A percentile compares a stretch with the other conserved stretches of the same genome.
phyloP scores from a whole-genome alignment of 1,140 invertebrate genomes.

The Pseudomyrmex cubaensis region DNA sequence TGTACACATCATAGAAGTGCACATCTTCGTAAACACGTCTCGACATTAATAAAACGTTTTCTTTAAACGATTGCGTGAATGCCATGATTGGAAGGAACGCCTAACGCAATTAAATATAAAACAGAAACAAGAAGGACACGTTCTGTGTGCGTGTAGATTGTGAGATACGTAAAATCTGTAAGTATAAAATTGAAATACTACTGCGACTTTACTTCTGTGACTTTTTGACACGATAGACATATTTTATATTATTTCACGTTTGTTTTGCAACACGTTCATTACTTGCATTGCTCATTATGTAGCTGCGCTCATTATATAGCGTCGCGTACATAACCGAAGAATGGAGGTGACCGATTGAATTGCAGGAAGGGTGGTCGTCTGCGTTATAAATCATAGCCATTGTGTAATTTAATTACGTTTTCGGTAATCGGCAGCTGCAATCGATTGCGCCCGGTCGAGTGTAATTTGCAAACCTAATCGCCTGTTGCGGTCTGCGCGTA shows the following conservation, averaged over 20 bases:
- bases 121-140: neutral
- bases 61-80: conserved; percentile 8
- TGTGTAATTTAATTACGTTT: conserved; percentile 71
- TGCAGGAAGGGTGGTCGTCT: conserved; percentile 37
- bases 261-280: neutral
- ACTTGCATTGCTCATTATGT: conserved; percentile 49
- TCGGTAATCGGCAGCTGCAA: conserved; percentile 66
- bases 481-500: conserved; percentile 66
- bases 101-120: neutral
- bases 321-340: conserved; percentile 36
- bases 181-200: neutral
- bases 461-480: conserved; percentile 74
- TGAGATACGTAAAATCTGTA: neutral
- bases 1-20: conserved; percentile 6
- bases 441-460: conserved; percentile 58
- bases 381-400: conserved; percentile 62
- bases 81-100: neutral
- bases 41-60: neutral
- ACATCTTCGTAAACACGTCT: neutral
- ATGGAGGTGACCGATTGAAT: conserved; percentile 45
- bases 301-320: conserved; percentile 44
- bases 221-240: neutral
- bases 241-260: conserved; percentile 25
- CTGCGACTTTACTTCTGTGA: neutral
- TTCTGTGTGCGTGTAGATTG: neutral